Conservation (phyloP, 23 tunicate genomes). For the Corella eumyota region DNA sequence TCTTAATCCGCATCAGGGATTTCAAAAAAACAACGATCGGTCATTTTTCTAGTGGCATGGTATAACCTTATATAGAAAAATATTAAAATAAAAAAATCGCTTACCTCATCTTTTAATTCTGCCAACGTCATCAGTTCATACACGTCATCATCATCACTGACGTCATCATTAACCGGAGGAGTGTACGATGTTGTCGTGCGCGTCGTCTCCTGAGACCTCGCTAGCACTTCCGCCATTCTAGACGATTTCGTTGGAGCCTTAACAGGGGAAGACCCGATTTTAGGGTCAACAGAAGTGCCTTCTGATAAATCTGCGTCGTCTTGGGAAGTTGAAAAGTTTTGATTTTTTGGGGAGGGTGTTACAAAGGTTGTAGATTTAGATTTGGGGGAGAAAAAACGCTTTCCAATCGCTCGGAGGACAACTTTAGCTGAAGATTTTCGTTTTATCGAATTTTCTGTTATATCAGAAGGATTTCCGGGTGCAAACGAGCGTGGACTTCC, state of each 20-base stretch:
- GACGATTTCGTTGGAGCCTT: background rate
- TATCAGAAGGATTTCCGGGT: too few species aligned
- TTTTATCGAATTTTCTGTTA: too few species aligned
- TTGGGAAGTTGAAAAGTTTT: conserved; percentile 4
- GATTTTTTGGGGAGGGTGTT: background rate
- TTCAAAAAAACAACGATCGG: too few species aligned
- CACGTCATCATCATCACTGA: background rate
- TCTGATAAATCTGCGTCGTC: too few species aligned
- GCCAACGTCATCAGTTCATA: conserved; percentile 8
- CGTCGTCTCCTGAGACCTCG: conserved; percentile 13
- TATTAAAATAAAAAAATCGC: background rate
- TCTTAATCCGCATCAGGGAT: too few species aligned
- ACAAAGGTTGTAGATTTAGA: background rate
- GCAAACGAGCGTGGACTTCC: background rate
- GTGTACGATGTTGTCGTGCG: conserved; percentile 6
- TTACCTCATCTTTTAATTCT: conserved; percentile 9
- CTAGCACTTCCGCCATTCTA: conserved; percentile 20
- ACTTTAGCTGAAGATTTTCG: too few species aligned
- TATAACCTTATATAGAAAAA: background rate
- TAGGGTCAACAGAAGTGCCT: too few species aligned
- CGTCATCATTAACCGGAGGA: background rate
- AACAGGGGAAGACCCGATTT: conserved; percentile 9
- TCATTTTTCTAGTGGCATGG: too few species aligned
- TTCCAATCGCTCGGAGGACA: conserved; percentile 12
- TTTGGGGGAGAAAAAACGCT: conserved; percentile 5